These are phyloP conservation scores for Smithornis capensis DNA, from an alignment of 2,113 vertebrate species.

Conservation along the genomic window DNA sequence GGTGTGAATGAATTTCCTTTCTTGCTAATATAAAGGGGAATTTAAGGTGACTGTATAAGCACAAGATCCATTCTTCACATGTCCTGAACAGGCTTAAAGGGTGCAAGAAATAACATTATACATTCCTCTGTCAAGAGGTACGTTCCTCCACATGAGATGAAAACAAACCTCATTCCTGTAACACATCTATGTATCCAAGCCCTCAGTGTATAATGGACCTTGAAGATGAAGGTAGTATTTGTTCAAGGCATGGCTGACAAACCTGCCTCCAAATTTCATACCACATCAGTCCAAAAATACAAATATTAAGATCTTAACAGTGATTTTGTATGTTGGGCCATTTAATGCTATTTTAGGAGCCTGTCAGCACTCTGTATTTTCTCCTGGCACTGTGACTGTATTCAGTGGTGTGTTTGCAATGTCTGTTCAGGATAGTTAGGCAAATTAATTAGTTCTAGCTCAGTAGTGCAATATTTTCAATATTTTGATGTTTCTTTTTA, in stretches of 20 bases:
- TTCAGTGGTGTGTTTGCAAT: background rate
- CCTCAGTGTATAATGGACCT: background rate
- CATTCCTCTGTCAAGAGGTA: background rate
- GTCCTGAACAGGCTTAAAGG: background rate
- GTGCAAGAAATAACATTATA: background rate
- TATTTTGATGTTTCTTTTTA: background rate
- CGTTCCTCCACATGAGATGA: background rate
- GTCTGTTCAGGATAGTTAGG: background rate
- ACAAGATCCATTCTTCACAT: background rate
- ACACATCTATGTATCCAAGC: background rate
- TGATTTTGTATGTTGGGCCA: background rate
- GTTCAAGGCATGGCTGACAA: background rate
- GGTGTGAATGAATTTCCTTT: background rate
- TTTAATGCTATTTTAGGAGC: background rate
- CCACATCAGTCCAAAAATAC: background rate
- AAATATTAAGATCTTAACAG: background rate
- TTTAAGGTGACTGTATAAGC: background rate
- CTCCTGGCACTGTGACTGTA: background rate
- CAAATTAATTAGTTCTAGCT: background rate
- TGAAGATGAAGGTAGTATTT: background rate
- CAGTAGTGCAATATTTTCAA: background rate
- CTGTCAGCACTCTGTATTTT: background rate
- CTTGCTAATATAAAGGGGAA: background rate
- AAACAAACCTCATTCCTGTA: background rate
- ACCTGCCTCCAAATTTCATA: background rate